phyloP scores from a whole-genome alignment of 2,113 vertebrate species.

The Nyctibius bracteatus region DNA sequence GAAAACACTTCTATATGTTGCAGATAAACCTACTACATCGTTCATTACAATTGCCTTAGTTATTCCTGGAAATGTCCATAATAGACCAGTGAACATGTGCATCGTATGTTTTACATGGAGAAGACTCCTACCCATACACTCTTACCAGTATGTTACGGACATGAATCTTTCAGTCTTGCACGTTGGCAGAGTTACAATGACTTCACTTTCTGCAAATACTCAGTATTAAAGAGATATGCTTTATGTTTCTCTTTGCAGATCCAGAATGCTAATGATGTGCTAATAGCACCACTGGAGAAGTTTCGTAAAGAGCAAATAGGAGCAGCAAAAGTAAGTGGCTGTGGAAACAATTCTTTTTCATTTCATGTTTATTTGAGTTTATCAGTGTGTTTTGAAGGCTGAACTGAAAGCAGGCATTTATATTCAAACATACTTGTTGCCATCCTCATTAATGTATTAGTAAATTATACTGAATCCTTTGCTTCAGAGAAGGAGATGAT shows the following conservation, averaged over 20 bases:
- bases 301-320: constrained; percentile 97
- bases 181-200: background rate
- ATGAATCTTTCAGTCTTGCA: background rate
- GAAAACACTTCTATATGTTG: background rate
- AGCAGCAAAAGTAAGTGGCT: constrained; percentile 91
- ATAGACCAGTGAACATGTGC: background rate
- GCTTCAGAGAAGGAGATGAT: background rate
- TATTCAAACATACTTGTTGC: background rate
- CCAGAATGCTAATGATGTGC: constrained; percentile 95
- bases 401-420: background rate
- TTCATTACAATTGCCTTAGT: background rate
- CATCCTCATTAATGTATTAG: background rate
- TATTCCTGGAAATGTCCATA: background rate
- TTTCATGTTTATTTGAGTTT: constrained; percentile 30
- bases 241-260: constrained; percentile 83
- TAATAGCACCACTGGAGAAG: constrained; percentile 94
- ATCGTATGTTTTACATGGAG: background rate
- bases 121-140: background rate
- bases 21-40: background rate
- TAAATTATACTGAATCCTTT: background rate
- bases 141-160: background rate
- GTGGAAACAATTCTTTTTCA: background rate
- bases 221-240: constrained; percentile 6
- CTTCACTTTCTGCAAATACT: background rate
- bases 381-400: background rate